Evolutionary conservation across 2,888 invertebrate species (phyloP), one percentile per base, ranked within the genome.

Genomic region (Meteorus cinctellus): DNA sequence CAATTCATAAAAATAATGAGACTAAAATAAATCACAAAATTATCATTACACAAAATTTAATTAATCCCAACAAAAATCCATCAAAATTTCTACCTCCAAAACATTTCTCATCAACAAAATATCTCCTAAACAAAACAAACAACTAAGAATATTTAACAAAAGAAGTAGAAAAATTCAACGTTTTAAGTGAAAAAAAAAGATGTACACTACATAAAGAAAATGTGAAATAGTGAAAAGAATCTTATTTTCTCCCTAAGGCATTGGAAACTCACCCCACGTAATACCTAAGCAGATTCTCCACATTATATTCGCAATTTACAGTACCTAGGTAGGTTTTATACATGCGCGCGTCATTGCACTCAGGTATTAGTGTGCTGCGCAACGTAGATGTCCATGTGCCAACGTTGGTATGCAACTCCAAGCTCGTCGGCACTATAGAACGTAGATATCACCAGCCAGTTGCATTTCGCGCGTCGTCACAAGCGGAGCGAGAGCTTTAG

Each of bases 401-500:
- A 76, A 29, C 55, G 73, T 45, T 55, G 73, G 73, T 72, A 71
- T 75, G 75, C 73, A 24, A 79, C 68, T 65, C 72, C 72, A 76
- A 62, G 72, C 65, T 34, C 36, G 6, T 34, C 65, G 65, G 75
- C 69, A 71, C 75, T 62, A 66, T 59, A 24, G 67, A 75, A 71
- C 16, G 59, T n/a, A 14, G 31, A 16, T 45, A n/a, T 45, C 48
- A 45, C 68, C 51, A 36, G 68, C 68, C 77, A 79, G 79, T 79
- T 79, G 79, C 75, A 79, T 72, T 79, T 77, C 68, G 79, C 77
- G 79, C 79, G 79, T 74, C 79, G 79, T 60, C 69, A 51, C 51
- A 74, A 63, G 74, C 74, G 75, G 76, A 74, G 24, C 74, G 59
- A n/a, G 10, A 51, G 14, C n/a, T 48, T 36, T 24, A 12, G 6